Percentiles rank a stretch among this genome's conserved stretches.
Evolutionary conservation across 2,888 invertebrate species (phyloP).

Genomic region (Drosophila prostipennis): DNA sequence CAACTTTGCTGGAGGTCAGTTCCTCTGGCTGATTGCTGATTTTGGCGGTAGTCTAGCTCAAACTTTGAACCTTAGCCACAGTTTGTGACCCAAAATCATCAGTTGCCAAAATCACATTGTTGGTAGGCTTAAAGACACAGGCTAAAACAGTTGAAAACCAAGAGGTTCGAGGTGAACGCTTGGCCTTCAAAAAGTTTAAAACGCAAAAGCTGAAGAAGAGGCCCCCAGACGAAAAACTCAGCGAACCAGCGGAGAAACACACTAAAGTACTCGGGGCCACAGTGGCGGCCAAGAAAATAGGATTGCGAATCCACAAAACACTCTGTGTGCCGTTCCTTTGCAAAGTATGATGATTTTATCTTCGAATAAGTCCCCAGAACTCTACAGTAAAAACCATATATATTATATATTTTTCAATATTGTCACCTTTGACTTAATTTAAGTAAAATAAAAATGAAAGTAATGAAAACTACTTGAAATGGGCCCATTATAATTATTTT

Average conservation of each 20-base stretch:
- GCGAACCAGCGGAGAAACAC: conserved; percentile 11
- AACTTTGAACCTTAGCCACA: background rate
- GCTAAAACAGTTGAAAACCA: conserved; percentile 32
- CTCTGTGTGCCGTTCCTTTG: too few species aligned
- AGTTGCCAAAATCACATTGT: background rate
- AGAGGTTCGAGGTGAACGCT: conserved; percentile 58
- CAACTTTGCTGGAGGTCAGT: conserved; percentile 53
- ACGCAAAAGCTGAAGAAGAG: conserved; percentile 56
- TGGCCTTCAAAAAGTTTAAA: conserved; percentile 73
- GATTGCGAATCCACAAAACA: background rate
- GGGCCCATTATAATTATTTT: too few species aligned
- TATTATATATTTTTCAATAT: too few species aligned
- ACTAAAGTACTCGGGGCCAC: conserved; percentile 17
- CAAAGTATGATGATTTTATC: too few species aligned
- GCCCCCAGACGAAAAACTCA: conserved; percentile 39
- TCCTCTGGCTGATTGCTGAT: background rate
- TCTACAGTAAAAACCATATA: too few species aligned
- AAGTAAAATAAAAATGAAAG: too few species aligned
- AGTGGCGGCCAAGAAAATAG: conserved; percentile 15
- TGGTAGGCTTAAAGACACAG: conserved; percentile 4
- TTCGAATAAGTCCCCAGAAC: background rate
- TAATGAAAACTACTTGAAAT: too few species aligned
- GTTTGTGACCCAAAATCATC: conserved; percentile 4
- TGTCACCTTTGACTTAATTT: too few species aligned
- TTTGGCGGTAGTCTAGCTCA: background rate